These are phyloP conservation scores for Andrena minutula DNA, from an alignment of 2,888 invertebrate species.

Conservation along the genomic window DNA sequence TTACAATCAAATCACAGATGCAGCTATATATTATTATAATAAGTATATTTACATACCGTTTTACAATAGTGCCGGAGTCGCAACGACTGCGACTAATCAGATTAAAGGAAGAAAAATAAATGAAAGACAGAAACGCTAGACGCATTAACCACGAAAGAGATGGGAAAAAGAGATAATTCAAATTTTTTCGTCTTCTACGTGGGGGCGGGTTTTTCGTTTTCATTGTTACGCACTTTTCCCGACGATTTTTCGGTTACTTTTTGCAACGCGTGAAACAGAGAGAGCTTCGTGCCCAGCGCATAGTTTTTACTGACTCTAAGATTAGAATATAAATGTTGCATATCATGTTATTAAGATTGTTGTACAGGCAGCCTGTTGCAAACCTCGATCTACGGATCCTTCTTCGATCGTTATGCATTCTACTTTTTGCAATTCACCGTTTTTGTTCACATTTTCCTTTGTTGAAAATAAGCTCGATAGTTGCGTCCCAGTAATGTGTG, in stretches of 20 bases:
- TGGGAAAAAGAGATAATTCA: conserved; percentile 37
- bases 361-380: conserved; percentile 83
- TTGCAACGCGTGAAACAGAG: conserved; percentile 74
- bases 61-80: conserved; percentile 81
- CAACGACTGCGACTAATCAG: conserved; percentile 73
- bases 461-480: neutral
- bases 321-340: conserved; percentile 85
- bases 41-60: conserved; percentile 84
- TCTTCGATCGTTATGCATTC: neutral
- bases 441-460: conserved; percentile 35
- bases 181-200: conserved; percentile 56
- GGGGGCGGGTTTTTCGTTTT: conserved; percentile 77
- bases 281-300: conserved; percentile 82
- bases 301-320: conserved; percentile 82
- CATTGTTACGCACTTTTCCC: conserved; percentile 80
- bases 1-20: conserved; percentile 84
- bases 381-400: conserved; percentile 73
- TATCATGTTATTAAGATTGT: conserved; percentile 85
- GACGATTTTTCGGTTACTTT: conserved; percentile 71
- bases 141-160: conserved; percentile 49
- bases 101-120: conserved; percentile 71
- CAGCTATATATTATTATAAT: conserved; percentile 85
- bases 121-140: conserved; percentile 14
- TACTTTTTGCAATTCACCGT: neutral
- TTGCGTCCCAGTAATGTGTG: neutral